Base-by-base conservation (phyloP, 2,797 vertebrate species). In the Paguma larvata region DNA sequence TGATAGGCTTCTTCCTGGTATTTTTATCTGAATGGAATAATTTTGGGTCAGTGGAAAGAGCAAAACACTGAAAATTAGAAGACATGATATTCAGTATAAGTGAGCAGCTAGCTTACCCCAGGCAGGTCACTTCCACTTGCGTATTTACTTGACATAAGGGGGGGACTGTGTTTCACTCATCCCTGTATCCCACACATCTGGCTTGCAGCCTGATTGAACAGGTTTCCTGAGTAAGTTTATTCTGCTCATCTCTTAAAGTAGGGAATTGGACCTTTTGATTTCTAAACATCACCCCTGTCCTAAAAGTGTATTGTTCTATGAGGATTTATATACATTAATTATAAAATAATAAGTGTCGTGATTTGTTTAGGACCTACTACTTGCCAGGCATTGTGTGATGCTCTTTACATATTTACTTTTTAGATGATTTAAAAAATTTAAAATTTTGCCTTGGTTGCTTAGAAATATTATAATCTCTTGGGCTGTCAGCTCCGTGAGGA, bases 21-120 rank as follows among this genome's bases (percentile, higher is more conserved):
- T 75, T 96, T 93, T 83, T 89, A 62, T 92, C 70, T 89, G 78
- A 94, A 85, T 44, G 83, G 46, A 82, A 65, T 94, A 89, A 62
- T 91, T 91, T 92, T 95, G 67, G 6, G 59, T 97, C 23, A 67
- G 21, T 91, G 25, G 93, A 86, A 92, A 63, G 94, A 91, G 44
- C 14, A 94, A 94, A 94, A 84, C 65, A 82, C 5, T 88, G 27
- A 88, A 93, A 85, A 80, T 87, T 44, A 88, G 70, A 94, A 92
- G 51, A 59, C 38, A 11, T 25, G 70, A 84, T 92, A 94, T 89
- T 67, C 6, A 85, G 2, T 56, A 13, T 82, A 19, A 62, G 70
- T 53, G 91, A 77, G 59, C 48, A 27, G 21, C 14, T 87, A 34
- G 32, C 34, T 92, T 90, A 85, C 72, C 63, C 91, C 8, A 80